A percentile compares a stretch with the other conserved stretches of the same genome.
phyloP scores from a whole-genome alignment of 2,113 vertebrate genomes.

The Machaerirhynchus nigripectus region DNA sequence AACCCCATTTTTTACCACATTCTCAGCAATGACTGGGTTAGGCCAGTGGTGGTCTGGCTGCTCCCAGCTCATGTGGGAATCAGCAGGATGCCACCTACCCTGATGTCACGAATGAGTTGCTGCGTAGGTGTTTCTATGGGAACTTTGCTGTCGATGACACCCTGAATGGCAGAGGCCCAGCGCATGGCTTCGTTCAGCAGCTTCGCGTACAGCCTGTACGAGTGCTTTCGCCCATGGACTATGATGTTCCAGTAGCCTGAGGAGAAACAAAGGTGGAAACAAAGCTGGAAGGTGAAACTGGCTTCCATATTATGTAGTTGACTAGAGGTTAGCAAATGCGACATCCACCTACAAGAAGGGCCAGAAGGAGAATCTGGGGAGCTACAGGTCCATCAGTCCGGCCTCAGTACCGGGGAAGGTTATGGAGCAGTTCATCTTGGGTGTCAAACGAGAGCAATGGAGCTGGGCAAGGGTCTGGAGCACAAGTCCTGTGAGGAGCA shows the following conservation, averaged over 20 bases:
- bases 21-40: background rate
- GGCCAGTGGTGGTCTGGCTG: background rate
- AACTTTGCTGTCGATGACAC: conserved; percentile 89
- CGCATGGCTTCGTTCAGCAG: conserved; percentile 89
- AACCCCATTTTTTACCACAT: background rate
- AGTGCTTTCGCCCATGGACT: conserved; percentile 88
- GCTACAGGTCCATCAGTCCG: background rate
- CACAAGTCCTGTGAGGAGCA: background rate
- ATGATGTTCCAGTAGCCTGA: conserved; percentile 91
- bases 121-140: conserved; percentile 93
- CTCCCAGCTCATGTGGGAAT: background rate
- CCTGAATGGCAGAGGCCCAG: conserved; percentile 88
- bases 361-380: background rate
- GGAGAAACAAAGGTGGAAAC: background rate
- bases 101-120: conserved; percentile 91
- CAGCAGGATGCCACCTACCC: conserved; percentile 67
- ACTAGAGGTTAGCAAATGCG: background rate
- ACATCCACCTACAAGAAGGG: background rate
- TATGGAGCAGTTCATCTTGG: background rate
- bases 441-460: background rate
- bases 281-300: background rate
- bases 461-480: background rate
- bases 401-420: fast-evolving
- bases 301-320: background rate
- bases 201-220: conserved; percentile 88